Conservation (phyloP, 2,888 invertebrate genomes). For the Xylota segnis region DNA sequence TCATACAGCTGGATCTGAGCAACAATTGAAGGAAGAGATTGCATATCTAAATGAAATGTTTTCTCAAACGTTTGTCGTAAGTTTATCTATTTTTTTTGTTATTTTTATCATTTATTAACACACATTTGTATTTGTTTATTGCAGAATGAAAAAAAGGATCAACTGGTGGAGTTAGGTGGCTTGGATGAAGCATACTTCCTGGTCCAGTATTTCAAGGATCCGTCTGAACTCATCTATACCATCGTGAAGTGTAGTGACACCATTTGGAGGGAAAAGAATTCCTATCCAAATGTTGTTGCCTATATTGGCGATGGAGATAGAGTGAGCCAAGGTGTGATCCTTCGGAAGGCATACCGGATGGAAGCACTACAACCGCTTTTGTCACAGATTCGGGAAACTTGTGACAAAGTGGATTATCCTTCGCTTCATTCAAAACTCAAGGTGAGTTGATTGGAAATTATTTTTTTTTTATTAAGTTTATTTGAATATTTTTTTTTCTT, state of each 20-base stretch:
- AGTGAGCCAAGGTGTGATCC: conserved; percentile 79
- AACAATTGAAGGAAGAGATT: conserved; percentile 31
- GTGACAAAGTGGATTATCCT: conserved; percentile 2
- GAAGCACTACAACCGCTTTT: conserved; percentile 4
- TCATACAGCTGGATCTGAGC: conserved; percentile 25
- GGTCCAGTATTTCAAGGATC: conserved; percentile 79
- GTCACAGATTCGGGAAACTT: not conserved
- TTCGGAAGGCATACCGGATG: conserved; percentile 77
- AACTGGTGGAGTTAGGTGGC: conserved; percentile 6
- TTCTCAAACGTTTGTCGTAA: conserved; percentile 4
- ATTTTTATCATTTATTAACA: not conserved
- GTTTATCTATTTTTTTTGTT: not conserved
- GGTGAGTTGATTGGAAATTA: not conserved
- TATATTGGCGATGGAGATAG: conserved; percentile 77
- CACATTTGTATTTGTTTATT: too few relatives aligned
- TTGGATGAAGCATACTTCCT: conserved; percentile 79
- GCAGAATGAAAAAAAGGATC: conserved; percentile 4
- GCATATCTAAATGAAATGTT: conserved; percentile 1
- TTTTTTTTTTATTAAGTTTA: too few relatives aligned
- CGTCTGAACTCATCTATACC: conserved; percentile 78
- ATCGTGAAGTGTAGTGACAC: conserved; percentile 78
- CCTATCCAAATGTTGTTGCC: conserved; percentile 77
- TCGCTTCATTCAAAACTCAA: not conserved
- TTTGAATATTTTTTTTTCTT: too few relatives aligned
- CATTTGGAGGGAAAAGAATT: conserved; percentile 79